These are phyloP conservation scores for Coelopa pilipes DNA, from an alignment of 2,888 invertebrate genomes.

Conservation along the genomic window DNA sequence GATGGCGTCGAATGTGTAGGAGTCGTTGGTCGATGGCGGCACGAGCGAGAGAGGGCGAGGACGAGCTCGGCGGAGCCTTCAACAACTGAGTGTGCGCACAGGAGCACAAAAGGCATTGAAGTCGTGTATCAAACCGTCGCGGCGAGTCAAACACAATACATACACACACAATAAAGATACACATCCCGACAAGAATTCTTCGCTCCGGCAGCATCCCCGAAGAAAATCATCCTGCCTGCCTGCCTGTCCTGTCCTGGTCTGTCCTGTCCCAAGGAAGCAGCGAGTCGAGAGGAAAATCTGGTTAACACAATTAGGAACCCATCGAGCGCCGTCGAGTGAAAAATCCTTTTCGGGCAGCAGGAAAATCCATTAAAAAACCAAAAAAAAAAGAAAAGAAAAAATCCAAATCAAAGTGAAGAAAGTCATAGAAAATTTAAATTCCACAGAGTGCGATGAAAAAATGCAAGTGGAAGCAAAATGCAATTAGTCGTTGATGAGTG, in stretches of 20 bases:
- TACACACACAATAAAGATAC: slow-evolving; percentile 29
- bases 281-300: background rate
- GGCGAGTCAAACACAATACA: background rate
- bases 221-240: background rate
- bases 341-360: background rate
- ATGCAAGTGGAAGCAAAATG: no score
- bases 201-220: background rate
- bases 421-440: no score
- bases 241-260: no score
- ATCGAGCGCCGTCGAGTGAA: background rate
- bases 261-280: no score
- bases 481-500: no score
- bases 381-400: background rate
- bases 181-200: slow-evolving; percentile 20
- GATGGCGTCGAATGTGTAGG: no score
- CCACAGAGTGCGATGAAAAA: no score
- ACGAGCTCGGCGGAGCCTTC: background rate
- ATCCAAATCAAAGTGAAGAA: background rate
- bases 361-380: slow-evolving; percentile 1
- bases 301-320: slow-evolving; percentile 19
- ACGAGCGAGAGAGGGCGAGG: background rate
- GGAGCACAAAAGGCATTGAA: slow-evolving; percentile 25
- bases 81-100: slow-evolving; percentile 34
- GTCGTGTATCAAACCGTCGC: slow-evolving; percentile 12
- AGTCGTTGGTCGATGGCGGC: no score